Evolutionary conservation across 92 coral and sea anemone genomes (phyloP).

Genomic region (Palythoa grandiflora): DNA sequence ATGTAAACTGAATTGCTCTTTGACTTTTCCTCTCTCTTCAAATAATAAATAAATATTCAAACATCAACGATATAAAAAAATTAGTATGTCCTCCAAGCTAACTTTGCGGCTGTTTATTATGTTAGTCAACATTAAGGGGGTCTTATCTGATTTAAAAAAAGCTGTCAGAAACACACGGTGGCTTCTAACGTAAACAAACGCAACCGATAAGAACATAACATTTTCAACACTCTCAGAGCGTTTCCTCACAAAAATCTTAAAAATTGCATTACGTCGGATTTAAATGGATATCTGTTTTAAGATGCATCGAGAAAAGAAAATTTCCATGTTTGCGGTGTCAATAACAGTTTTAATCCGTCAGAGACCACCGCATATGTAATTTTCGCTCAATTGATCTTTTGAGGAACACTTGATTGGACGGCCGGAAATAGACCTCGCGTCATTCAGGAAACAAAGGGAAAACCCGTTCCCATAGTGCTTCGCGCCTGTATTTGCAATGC

Average conservation of each 20-base stretch:
- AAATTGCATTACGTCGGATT: not conserved
- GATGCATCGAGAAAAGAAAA: not conserved
- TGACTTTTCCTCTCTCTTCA: too few relatives aligned
- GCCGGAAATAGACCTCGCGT: not conserved
- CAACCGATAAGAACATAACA: too few relatives aligned
- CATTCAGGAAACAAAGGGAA: conserved; percentile 11
- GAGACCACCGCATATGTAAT: not conserved
- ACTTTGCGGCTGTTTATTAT: too few relatives aligned
- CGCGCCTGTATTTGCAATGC: conserved; percentile 5
- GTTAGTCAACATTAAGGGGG: too few relatives aligned
- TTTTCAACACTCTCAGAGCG: too few relatives aligned
- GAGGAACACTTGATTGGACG: not conserved
- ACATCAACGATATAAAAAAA: too few relatives aligned
- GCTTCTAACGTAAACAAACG: too few relatives aligned
- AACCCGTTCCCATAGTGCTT: conserved; percentile 41
- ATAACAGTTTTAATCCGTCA: not conserved
- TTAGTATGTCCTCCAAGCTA: too few relatives aligned
- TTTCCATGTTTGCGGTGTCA: conserved; percentile 5
- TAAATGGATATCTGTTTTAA: not conserved
- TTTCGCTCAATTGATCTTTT: not conserved
- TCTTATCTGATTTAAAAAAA: too few relatives aligned
- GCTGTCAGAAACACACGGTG: too few relatives aligned
- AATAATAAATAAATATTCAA: too few relatives aligned
- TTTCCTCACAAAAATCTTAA: not conserved
- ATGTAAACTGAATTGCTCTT: too few relatives aligned